phyloP scores from a whole-genome alignment of 2,888 invertebrate genomes.

The Euzetes globulus region DNA sequence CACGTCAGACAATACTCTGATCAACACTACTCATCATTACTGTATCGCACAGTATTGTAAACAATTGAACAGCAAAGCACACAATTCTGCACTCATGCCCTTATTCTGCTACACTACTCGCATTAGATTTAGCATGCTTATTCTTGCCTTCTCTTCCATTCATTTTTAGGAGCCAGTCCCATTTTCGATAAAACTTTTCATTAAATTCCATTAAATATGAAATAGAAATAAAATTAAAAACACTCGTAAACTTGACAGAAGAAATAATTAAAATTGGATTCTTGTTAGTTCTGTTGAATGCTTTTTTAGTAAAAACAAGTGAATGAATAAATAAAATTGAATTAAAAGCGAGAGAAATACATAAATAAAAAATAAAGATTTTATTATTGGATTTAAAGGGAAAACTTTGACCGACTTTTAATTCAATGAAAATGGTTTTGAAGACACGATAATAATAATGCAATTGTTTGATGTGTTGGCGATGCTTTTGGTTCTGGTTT shows the following conservation, averaged over 20 bases:
- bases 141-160: no score
- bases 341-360: background rate
- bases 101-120: no score
- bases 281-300: no score
- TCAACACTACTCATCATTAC: background rate
- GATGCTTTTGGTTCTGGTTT: background rate
- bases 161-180: no score
- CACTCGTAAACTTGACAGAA: no score
- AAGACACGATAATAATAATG: background rate
- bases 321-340: background rate
- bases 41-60: background rate
- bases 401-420: background rate
- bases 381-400: background rate
- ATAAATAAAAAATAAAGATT: background rate
- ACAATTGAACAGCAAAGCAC: background rate
- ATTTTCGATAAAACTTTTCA: no score
- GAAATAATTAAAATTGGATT: no score
- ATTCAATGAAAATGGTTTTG: background rate
- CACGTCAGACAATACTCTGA: conserved; percentile 4
- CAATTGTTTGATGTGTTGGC: background rate
- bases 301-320: no score
- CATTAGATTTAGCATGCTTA: no score
- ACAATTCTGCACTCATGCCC: no score
- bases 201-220: no score
- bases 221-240: no score